phyloP scores from a whole-genome alignment of 2,888 invertebrate species.

The Chouioia cunea region DNA sequence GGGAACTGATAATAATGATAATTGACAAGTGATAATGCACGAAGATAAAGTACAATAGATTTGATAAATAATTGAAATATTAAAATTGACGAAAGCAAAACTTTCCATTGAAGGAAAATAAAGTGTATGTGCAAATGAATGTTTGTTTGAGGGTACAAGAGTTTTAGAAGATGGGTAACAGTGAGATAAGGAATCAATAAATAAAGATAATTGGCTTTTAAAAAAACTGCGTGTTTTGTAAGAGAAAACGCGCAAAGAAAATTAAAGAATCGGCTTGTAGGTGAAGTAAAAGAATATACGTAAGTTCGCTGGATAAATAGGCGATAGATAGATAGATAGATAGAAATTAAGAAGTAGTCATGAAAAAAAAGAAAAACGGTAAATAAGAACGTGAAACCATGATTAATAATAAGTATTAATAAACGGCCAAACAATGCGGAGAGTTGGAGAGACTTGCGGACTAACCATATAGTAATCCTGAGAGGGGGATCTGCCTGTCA shows the following conservation, averaged over 20 bases:
- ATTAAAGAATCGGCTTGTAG: constrained; percentile 3
- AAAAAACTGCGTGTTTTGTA: constrained; percentile 37
- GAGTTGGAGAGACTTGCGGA: constrained; percentile 67
- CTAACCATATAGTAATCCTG: constrained; percentile 70
- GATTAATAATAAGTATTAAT: constrained; percentile 63
- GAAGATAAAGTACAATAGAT: constrained; percentile 36
- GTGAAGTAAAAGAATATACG: constrained; percentile 5
- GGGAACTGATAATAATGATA: background rate
- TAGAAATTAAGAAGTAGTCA: constrained; percentile 28
- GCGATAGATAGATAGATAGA: constrained; percentile 49
- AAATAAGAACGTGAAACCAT: constrained; percentile 52
- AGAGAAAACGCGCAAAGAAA: constrained; percentile 26
- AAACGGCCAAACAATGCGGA: constrained; percentile 69
- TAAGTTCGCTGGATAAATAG: constrained; percentile 40
- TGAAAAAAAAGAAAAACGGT: constrained; percentile 34
- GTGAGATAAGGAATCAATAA: constrained; percentile 15
- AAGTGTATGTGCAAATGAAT: background rate
- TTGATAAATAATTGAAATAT: constrained; percentile 42
- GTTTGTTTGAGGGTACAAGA: too few relatives aligned
- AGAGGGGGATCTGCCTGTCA: constrained; percentile 70
- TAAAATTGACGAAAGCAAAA: constrained; percentile 30
- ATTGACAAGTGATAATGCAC: background rate
- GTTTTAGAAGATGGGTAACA: background rate
- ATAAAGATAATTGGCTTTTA: constrained; percentile 16
- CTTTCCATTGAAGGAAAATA: constrained; percentile 34